Evolutionary conservation across 2,888 invertebrate species (phyloP), one percentile per base, ranked within the genome.

Genomic region (Boloria selene): DNA sequence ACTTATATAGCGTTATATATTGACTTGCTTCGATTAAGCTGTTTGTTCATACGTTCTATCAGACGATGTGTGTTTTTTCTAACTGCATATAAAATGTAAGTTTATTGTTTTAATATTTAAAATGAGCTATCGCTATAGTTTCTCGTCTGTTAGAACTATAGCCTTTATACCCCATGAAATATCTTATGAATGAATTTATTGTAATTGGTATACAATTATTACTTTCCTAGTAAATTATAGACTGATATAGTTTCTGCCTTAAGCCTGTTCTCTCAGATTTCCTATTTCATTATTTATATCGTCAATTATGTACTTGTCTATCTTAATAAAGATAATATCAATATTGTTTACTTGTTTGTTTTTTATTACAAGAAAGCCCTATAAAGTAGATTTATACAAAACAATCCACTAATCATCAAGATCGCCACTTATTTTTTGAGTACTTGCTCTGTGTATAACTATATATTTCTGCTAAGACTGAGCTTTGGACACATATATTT

Each of bases 161-260:
- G 61, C 61, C 42, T 61, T 16, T 52, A 53, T 61, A 51, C 60
- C 64, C 67, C 56, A 56, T 38, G 10, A 38, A 52, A 58, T 64
- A 62, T 65, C 67, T 62, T 70, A 65, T 52, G 18, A 62, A 67
- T 22, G 66, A 70, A 65, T 55, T 65, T 65, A 65, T 53, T 58
- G 31, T 61, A 55, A 63, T 62, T 61, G 44, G 61, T 69, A 62
- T 67, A 70, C 61, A 67, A 60, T 26, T 52, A 63, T 66, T 64
- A 58, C 51, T 69, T 68, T 73, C 60, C 53, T 72, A 72, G 73
- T 77, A 73, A 76, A 77, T 66, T 76, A 80, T 79, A 79, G 81
- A 81, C 81, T 82, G 81, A 81, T 70, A 78, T 81, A 72, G 72
- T 77, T 81, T 79, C 74, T 77, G 78, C 79, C 79, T 80, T 74